These are phyloP conservation scores for Coelopa pilipes DNA, from an alignment of 2,888 invertebrate species.

Conservation along the genomic window DNA sequence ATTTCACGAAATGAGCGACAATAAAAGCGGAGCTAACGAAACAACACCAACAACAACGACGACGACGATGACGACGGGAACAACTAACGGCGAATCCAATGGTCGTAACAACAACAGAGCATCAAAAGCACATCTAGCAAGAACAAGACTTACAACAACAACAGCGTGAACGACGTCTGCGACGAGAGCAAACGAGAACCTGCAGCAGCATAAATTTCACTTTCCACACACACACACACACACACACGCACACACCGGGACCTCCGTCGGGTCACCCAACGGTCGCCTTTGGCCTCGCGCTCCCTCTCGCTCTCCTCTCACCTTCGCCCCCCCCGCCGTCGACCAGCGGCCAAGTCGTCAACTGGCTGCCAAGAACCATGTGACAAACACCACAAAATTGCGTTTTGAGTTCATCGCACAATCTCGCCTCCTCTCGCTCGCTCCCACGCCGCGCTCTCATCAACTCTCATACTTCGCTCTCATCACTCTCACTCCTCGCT, in stretches of 20 bases:
- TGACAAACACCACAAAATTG: constrained; percentile 17
- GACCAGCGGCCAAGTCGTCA: not conserved
- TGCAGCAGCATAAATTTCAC: constrained; percentile 17
- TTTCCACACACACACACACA: constrained; percentile 18
- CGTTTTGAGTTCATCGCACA: constrained; percentile 15
- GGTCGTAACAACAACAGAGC: no score
- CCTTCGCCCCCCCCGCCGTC: no score
- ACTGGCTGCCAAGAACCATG: not conserved
- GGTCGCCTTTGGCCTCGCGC: no score
- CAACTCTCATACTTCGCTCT: no score
- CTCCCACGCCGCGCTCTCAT: no score
- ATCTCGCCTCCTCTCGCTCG: no score
- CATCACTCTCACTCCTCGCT: no score
- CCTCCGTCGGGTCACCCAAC: not conserved
- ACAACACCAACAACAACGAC: not conserved
- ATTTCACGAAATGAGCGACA: constrained; percentile 10
- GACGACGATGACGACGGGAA: not conserved
- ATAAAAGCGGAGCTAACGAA: not conserved
- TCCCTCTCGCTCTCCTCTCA: no score
- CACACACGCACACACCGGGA: not conserved
- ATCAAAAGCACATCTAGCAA: no score
- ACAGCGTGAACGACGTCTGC: no score
- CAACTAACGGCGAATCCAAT: not conserved
- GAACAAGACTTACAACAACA: no score
- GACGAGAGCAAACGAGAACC: not conserved